These are phyloP conservation scores for Lordiphosa mommai DNA, from an alignment of 1,140 invertebrate genomes.

Conservation along the genomic window DNA sequence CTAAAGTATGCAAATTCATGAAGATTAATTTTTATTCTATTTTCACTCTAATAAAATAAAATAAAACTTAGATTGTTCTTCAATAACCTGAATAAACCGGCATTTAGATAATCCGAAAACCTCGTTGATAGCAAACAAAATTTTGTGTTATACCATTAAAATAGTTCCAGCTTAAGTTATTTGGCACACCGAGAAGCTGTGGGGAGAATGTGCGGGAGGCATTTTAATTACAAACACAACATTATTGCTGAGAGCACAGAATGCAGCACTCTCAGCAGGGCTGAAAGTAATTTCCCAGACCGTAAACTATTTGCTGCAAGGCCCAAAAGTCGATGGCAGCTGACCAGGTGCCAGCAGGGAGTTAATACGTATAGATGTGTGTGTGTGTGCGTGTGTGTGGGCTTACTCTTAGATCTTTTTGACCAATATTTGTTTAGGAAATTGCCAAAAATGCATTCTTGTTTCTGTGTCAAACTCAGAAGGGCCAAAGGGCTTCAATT, in stretches of 20 bases:
- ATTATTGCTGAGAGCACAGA: slow-evolving; percentile 39
- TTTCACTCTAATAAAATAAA: no score
- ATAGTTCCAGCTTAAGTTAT: background rate
- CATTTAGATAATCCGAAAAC: no score
- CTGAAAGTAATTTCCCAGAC: slow-evolving; percentile 35
- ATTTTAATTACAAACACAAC: slow-evolving; percentile 70
- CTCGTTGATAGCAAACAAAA: no score
- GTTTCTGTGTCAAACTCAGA: background rate
- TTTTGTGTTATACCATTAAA: no score
- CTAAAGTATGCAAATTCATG: no score
- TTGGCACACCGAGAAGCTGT: slow-evolving; percentile 22
- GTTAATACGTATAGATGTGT: background rate
- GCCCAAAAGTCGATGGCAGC: slow-evolving; percentile 22
- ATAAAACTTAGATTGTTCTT: no score
- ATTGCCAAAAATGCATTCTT: slow-evolving; percentile 50
- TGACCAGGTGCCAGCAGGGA: slow-evolving; percentile 16
- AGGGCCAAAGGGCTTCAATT: slow-evolving; percentile 49
- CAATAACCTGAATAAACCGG: no score
- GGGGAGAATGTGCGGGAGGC: slow-evolving; percentile 53
- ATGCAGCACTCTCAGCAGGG: slow-evolving; percentile 8
- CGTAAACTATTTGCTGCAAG: slow-evolving; percentile 37
- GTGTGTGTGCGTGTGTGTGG: background rate
- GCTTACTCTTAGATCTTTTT: slow-evolving; percentile 47
- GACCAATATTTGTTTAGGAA: slow-evolving; percentile 71
- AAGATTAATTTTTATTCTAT: no score